Conservation (phyloP, 1,140 invertebrate species). For the Eupristina koningsbergeri region DNA sequence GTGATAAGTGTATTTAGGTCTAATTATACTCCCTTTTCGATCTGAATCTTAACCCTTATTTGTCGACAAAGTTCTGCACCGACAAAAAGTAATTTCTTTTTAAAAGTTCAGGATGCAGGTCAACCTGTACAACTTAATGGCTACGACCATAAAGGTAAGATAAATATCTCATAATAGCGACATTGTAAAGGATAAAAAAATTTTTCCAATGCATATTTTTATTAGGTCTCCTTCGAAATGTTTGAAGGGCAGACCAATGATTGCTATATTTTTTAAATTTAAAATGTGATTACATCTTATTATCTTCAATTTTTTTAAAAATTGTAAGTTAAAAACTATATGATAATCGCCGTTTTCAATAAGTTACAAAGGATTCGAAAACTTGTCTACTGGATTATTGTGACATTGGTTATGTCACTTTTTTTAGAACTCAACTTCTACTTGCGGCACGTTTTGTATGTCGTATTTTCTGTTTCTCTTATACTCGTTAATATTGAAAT, state of each 20-base stretch:
- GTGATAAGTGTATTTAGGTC: neutral
- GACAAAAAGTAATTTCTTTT: neutral
- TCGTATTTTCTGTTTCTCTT: slow-evolving; percentile 17
- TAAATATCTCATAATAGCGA: neutral
- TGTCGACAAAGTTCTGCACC: neutral
- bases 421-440: slow-evolving; percentile 35
- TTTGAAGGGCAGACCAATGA: slow-evolving; percentile 51
- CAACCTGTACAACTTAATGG: slow-evolving; percentile 68
- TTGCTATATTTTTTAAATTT: neutral
- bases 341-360: neutral
- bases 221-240: slow-evolving; percentile 54
- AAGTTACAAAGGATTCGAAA: neutral
- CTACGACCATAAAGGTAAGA: slow-evolving; percentile 67
- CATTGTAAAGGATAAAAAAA: too few relatives aligned
- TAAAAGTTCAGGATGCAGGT: slow-evolving; percentile 66
- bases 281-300: too few relatives aligned
- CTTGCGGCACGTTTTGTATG: neutral
- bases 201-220: neutral
- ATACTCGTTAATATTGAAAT: neutral
- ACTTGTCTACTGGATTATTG: neutral
- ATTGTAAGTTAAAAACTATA: neutral
- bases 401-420: slow-evolving; percentile 50
- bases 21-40: neutral
- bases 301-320: too few relatives aligned
- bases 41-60: slow-evolving; percentile 23